Evolutionary conservation across 2,113 vertebrate genomes (phyloP).

Genomic region (Neoarius graeffei): DNA sequence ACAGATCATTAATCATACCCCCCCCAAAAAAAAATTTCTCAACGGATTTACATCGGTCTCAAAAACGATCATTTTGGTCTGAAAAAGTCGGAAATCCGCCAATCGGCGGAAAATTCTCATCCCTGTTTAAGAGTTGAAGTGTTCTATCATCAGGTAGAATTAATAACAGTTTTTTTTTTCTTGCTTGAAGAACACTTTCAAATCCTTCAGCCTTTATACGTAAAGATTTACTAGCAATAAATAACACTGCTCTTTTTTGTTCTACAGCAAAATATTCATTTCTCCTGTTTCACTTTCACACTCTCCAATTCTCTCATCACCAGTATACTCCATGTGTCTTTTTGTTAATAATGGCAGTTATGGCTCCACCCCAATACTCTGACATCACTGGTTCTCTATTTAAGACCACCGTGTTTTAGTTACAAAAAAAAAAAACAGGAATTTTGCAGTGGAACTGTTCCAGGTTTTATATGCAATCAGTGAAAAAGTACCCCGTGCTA

Average conservation of each 20-base stretch:
- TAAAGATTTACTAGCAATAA: background rate
- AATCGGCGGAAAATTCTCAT: too few relatives aligned
- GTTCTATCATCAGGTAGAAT: background rate
- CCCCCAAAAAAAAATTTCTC: too few relatives aligned
- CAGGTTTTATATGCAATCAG: background rate
- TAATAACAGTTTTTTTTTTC: background rate
- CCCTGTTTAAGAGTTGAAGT: background rate
- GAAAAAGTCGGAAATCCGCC: too few relatives aligned
- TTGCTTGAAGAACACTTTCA: too few relatives aligned
- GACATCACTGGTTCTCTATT: background rate
- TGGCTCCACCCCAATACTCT: background rate
- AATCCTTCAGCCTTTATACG: background rate
- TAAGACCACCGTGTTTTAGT: background rate
- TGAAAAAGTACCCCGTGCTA: background rate
- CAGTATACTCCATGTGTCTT: too few relatives aligned
- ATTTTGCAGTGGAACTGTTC: background rate
- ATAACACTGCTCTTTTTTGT: background rate
- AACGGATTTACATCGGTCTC: too few relatives aligned
- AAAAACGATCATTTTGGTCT: too few relatives aligned
- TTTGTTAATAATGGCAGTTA: background rate
- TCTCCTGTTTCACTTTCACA: background rate
- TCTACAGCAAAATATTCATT: too few relatives aligned
- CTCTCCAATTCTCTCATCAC: background rate
- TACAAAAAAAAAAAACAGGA: too few relatives aligned
- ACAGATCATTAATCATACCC: too few relatives aligned